A percentile compares a stretch with the other conserved stretches of the same genome.
Conservation (phyloP, 2,888 invertebrate species). For the Cyclophora albipunctata region DNA sequence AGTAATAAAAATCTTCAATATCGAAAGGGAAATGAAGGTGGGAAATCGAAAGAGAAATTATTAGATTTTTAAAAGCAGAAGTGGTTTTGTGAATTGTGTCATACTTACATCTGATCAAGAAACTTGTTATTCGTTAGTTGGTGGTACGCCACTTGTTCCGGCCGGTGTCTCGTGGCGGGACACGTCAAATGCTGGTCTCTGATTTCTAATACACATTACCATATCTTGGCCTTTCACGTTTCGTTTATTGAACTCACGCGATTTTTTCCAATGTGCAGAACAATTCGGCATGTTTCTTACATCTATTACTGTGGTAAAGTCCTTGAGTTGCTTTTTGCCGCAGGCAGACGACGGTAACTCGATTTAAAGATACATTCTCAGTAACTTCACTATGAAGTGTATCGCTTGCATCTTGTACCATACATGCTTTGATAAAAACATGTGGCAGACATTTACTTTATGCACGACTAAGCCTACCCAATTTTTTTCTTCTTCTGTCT, state of each 20-base stretch:
- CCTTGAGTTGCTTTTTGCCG: no score
- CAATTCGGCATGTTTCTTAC: background rate
- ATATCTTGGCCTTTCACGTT: conserved; percentile 65
- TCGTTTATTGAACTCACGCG: conserved; percentile 46
- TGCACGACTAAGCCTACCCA: no score
- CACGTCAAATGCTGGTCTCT: conserved; percentile 34
- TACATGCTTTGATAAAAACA: no score
- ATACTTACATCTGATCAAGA: conserved; percentile 22
- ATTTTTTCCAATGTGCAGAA: conserved; percentile 12
- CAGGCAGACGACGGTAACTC: no score
- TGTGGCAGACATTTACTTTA: no score
- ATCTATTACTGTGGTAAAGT: no score
- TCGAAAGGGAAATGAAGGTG: conserved; percentile 10
- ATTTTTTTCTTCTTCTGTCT: no score
- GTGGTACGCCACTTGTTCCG: conserved; percentile 32
- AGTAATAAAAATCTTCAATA: background rate
- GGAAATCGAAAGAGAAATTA: conserved; percentile 22
- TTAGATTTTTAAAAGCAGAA: conserved; percentile 13
- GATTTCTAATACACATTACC: conserved; percentile 66
- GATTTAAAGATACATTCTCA: no score
- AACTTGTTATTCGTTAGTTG: conserved; percentile 20
- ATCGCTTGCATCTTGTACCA: no score
- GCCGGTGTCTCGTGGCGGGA: conserved; percentile 27
- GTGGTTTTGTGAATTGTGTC: conserved; percentile 19
- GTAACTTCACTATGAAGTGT: no score